Conservation (phyloP, 1,140 invertebrate species). For the Philopotamus ludificatus region DNA sequence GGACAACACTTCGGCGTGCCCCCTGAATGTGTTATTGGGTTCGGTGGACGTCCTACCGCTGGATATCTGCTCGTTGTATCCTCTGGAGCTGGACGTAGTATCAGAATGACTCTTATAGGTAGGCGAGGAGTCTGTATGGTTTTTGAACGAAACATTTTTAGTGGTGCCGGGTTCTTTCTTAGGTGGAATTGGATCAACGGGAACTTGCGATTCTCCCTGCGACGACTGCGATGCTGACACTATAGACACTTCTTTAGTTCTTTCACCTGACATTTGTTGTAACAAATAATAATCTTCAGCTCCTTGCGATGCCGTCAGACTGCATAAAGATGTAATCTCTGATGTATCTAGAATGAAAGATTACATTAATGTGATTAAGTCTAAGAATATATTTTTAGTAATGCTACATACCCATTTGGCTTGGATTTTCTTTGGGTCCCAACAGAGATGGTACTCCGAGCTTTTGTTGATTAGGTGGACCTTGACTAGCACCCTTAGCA, state of each 20-base stretch:
- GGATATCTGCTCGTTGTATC: slow-evolving; percentile 8
- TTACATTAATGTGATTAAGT: too few species aligned
- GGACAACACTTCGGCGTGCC: slow-evolving; percentile 39
- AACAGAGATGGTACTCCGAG: slow-evolving; percentile 42
- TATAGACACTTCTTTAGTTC: slow-evolving; percentile 39
- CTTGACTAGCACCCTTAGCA: slow-evolving; percentile 46
- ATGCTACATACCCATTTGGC: slow-evolving; percentile 48
- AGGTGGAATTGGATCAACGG: slow-evolving; percentile 9
- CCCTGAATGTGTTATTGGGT: slow-evolving; percentile 23
- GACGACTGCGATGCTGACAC: slow-evolving; percentile 39
- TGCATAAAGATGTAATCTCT: slow-evolving; percentile 60
- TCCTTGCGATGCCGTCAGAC: slow-evolving; percentile 55
- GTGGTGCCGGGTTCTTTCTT: slow-evolving; percentile 50
- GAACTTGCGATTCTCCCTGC: slow-evolving; percentile 31
- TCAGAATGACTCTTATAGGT: slow-evolving; percentile 36
- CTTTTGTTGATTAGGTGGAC: slow-evolving; percentile 43
- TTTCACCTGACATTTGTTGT: slow-evolving; percentile 45
- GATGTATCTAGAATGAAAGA: slow-evolving; percentile 59
- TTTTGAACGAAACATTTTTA: slow-evolving; percentile 56
- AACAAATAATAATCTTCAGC: slow-evolving; percentile 46
- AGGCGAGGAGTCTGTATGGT: slow-evolving; percentile 52
- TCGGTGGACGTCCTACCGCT: neutral
- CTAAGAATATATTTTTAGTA: slow-evolving; percentile 4
- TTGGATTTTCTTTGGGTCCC: slow-evolving; percentile 50
- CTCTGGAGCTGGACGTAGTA: neutral